Conservation (phyloP, 2,888 invertebrate species). For the Amaurobius ferox region DNA sequence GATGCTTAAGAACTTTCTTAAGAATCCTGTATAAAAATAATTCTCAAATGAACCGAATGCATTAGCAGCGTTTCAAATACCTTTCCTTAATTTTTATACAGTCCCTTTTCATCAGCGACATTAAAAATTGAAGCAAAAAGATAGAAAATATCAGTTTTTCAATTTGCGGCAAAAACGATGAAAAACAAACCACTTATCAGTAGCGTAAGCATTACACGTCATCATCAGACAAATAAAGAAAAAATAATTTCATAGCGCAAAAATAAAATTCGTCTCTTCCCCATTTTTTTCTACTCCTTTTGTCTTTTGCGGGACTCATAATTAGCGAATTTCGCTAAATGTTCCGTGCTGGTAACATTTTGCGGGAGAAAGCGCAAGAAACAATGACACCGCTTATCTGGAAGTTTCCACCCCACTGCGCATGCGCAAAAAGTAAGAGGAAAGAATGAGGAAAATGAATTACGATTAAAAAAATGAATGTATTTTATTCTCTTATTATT, state of each 20-base stretch:
- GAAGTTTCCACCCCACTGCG: slow-evolving; percentile 35
- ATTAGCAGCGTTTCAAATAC: too few relatives aligned
- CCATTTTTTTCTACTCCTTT: slow-evolving; percentile 23
- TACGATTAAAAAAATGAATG: slow-evolving; percentile 51
- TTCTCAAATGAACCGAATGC: too few relatives aligned
- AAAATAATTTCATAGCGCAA: slow-evolving; percentile 47
- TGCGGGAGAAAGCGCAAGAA: slow-evolving; percentile 41
- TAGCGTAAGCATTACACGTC: slow-evolving; percentile 54
- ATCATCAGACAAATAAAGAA: slow-evolving; percentile 19
- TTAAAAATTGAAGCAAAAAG: slow-evolving; percentile 5
- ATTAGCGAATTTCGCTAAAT: slow-evolving; percentile 61
- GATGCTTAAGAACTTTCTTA: too few relatives aligned
- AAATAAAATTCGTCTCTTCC: slow-evolving; percentile 17
- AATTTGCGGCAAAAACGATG: slow-evolving; percentile 67
- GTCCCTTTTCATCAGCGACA: background rate
- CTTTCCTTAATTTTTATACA: background rate
- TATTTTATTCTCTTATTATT: too few relatives aligned
- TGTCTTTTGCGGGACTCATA: slow-evolving; percentile 37
- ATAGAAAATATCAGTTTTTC: slow-evolving; percentile 66
- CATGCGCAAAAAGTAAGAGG: slow-evolving; percentile 28
- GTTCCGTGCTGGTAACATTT: slow-evolving; percentile 57
- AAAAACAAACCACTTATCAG: slow-evolving; percentile 71
- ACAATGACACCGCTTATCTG: slow-evolving; percentile 64
- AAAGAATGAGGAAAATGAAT: slow-evolving; percentile 42
- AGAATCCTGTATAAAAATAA: too few relatives aligned